These are phyloP conservation scores for Leptinotarsa haldemani DNA, from an alignment of 2,888 invertebrate species.

Conservation along the genomic window DNA sequence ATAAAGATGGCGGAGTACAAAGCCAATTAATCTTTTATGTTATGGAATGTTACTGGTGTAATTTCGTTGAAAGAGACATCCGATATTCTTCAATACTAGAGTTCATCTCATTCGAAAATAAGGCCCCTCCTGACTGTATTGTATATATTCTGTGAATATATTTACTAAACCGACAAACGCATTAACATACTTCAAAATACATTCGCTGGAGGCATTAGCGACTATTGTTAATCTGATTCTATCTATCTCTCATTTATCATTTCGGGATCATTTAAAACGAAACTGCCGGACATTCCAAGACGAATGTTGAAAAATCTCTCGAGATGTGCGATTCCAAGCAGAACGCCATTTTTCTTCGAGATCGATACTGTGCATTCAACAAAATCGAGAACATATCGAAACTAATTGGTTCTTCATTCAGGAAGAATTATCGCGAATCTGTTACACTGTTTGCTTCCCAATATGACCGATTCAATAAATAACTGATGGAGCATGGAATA, in stretches of 20 bases:
- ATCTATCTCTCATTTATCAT: not conserved
- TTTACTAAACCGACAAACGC: too few species aligned
- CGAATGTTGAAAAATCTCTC: not conserved
- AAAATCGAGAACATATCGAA: slow-evolving; percentile 9
- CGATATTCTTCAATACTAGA: too few species aligned
- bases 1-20: too few species aligned
- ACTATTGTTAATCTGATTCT: too few species aligned
- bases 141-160: too few species aligned
- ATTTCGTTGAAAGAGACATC: too few species aligned
- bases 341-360: slow-evolving; percentile 6
- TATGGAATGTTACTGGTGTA: too few species aligned
- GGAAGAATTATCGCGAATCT: slow-evolving; percentile 8
- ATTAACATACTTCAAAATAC: not conserved
- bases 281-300: not conserved
- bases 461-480: slow-evolving; percentile 3
- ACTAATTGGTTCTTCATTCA: slow-evolving; percentile 12
- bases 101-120: too few species aligned
- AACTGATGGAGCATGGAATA: slow-evolving; percentile 2
- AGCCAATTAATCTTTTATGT: too few species aligned
- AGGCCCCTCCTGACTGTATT: too few species aligned
- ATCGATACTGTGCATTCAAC: slow-evolving; percentile 6
- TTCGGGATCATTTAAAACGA: not conserved
- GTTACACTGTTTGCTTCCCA: slow-evolving; percentile 5
- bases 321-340: slow-evolving; percentile 3
- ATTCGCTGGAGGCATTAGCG: not conserved